A percentile compares a stretch with the other conserved stretches of the same genome.
These are phyloP conservation scores for Synchiropus splendidus DNA, from an alignment of 2,113 vertebrate genomes.

Conservation along the genomic window DNA sequence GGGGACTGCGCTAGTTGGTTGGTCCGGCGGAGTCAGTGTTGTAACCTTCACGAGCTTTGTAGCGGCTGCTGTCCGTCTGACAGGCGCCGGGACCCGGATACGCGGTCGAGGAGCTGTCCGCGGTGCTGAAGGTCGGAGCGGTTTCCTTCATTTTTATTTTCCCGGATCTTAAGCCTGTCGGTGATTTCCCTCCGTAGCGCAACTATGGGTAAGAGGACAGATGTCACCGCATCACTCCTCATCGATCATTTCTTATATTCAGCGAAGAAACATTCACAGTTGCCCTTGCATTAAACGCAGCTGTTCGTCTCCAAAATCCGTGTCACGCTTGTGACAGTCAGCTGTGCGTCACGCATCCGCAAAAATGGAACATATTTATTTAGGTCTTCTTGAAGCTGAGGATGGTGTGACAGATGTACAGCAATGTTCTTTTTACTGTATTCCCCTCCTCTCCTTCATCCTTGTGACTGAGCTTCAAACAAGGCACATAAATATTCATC, in stretches of 20 bases:
- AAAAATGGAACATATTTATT: slow-evolving; percentile 5
- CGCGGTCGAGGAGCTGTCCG: slow-evolving; percentile 46
- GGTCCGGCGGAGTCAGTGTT: slow-evolving; percentile 11
- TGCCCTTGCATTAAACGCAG: no score
- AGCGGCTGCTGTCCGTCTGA: slow-evolving; percentile 14
- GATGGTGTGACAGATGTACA: slow-evolving; percentile 14
- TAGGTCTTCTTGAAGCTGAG: no score
- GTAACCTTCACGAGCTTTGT: slow-evolving; percentile 56
- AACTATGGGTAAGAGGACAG: slow-evolving; percentile 56
- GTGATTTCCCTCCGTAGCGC: slow-evolving; percentile 18
- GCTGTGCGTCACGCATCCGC: background rate
- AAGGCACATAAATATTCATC: slow-evolving; percentile 61
- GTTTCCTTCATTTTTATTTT: slow-evolving; percentile 1
- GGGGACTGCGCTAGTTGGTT: slow-evolving; percentile 6
- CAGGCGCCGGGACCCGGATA: slow-evolving; percentile 13
- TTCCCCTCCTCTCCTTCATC: slow-evolving; percentile 16
- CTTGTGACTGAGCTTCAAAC: slow-evolving; percentile 51
- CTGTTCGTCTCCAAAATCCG: no score
- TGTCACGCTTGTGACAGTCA: no score
- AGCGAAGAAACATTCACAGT: background rate
- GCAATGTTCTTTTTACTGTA: slow-evolving; percentile 16
- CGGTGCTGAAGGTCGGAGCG: slow-evolving; percentile 60
- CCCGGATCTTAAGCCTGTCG: background rate
- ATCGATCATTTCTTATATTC: slow-evolving; percentile 9
- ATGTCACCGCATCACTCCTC: background rate